Conservation (phyloP, 1,140 invertebrate genomes). For the Zaprionus ghesquierei region DNA sequence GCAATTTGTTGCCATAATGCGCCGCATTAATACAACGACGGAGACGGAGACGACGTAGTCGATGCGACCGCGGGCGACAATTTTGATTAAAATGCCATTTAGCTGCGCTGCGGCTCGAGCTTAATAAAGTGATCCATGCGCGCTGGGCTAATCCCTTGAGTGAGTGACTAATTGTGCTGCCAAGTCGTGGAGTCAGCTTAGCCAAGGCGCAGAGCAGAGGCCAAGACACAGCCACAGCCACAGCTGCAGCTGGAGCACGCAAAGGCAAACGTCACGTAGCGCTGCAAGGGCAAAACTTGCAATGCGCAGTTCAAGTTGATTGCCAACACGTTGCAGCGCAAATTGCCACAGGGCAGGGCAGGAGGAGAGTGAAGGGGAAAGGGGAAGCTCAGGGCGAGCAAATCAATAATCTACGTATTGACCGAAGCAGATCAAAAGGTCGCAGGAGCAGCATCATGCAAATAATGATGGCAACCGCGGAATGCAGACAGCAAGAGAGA, state of each 20-base stretch:
- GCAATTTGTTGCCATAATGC: constrained; percentile 67
- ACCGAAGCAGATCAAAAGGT: constrained; percentile 77
- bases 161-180: constrained; percentile 61
- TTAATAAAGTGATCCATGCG: constrained; percentile 62
- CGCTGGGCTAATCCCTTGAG: constrained; percentile 35
- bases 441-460: constrained; percentile 47
- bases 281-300: constrained; percentile 42
- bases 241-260: background rate
- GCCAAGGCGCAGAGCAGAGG: background rate
- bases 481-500: constrained; percentile 24
- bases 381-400: constrained; percentile 37
- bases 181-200: background rate
- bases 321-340: constrained; percentile 64
- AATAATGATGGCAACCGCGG: constrained; percentile 39
- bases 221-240: background rate
- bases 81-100: constrained; percentile 81
- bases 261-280: constrained; percentile 53
- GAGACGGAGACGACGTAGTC: background rate
- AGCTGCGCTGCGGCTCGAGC: background rate
- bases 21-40: constrained; percentile 51
- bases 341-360: constrained; percentile 44
- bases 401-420: constrained; percentile 77
- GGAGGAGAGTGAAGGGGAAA: background rate
- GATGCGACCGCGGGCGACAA: constrained; percentile 58
- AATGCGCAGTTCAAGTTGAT: constrained; percentile 65